Base-by-base conservation (phyloP, 2,888 invertebrate species). In the Drosophila kanekoi region DNA sequence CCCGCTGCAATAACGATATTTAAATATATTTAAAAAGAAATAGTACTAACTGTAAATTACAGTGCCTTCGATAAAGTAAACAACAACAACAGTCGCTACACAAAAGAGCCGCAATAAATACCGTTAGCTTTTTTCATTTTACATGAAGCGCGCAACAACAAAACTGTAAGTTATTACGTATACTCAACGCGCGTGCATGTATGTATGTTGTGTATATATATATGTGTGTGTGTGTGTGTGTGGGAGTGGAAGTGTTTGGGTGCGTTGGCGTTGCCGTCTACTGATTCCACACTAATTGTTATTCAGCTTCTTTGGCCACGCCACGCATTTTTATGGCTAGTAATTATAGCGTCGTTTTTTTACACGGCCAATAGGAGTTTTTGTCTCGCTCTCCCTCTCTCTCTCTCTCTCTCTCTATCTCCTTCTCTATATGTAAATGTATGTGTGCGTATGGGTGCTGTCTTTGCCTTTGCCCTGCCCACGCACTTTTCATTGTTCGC, bases 1-100 rank as follows among this genome's bases (percentile, higher is more conserved):
- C 54, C 45, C 57, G 59, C 56, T 57, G 75, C 81, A 78, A 65
- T 52, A 79, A 75, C 35, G 47, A 51, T 57, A 52, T 72, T 48
- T 38, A 23, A 41, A 60, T 28, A 23, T 8, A 8, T 8, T 8
- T 28, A 38, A 28, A 67, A 63, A 53, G 60, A 84, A 84, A 81
- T 84, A 84, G 79, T 62, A 79, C 68, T 79, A 83, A 79, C 80
- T 87, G 87, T 83, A 78, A 87, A 78, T 71, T 83, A 76, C 82
- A 84, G 88, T 84, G 84, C 89, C 89, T 85, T 85, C 64, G 57
- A 80, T 64, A 80, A 73, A 79, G 52, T 62, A 82, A 77, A 77
- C 52, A 79, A 84, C 52, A 79, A 84, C 66, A 68, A 62, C 60
- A 65, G 54, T 70, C 64, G 44, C 62, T 49, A 51, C 56, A 53